Evolutionary conservation across 2,888 invertebrate species (phyloP), one percentile per base, ranked within the genome.

Genomic region (Rhagonycha fulva): DNA sequence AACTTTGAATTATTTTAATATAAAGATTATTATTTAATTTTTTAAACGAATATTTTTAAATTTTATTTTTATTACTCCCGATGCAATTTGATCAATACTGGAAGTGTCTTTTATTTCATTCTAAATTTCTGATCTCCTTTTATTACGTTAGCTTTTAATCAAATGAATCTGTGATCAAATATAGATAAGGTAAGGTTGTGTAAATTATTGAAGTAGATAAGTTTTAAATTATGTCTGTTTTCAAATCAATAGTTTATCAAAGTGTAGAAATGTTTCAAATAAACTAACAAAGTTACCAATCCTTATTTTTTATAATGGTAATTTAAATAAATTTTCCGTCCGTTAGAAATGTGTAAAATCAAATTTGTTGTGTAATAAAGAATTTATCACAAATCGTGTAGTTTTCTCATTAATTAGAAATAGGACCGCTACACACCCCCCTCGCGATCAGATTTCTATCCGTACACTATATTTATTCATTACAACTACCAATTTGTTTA

Each of bases 151-250:
- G 60, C 14, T 68, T 75, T 60, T 60, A 76, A 26, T 62, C 70
- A 61, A 76, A 69, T 73, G 63, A 23, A 73, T 76, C 76, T 76
- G 76, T 76, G 76, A 76, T 76, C 71, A 69, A 74, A 73, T 70
- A 73, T 73, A 73, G 70, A 73, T 76, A 76, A 76, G 76, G 70
- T 73, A 75, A 68, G 72, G 67, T 76, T 76, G 72, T 76, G 72
- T 76, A 76, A 72, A 69, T 76, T 72, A 68, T 72, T 76, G 63
- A 47, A 47, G 47, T 47, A 47, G 62, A 61, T 76, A 72, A 72
- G 76, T 76, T 75, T 75, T 71, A 71, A 71, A 75, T 66, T 26
- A 30, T 69, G 14, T 24, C 60, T 68, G 75, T 67, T 71, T 66
- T 66, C 67, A 61, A 30, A 73, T 73, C 60, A 47, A 47, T 47